phyloP scores from a whole-genome alignment of 1,140 invertebrate species.

The Agrilus planipennis region DNA sequence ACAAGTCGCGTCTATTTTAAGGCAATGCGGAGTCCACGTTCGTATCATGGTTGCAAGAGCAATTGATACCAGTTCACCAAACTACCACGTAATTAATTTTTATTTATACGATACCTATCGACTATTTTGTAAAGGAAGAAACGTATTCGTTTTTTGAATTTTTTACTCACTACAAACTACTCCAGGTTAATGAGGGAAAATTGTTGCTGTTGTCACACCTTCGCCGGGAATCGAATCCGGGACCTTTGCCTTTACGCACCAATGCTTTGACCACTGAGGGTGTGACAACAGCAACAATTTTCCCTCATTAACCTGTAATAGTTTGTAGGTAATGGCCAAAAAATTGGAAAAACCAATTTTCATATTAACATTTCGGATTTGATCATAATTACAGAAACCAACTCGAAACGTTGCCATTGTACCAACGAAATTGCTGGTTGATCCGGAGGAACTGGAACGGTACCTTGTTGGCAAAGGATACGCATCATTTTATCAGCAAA shows the following conservation, averaged over 20 bases:
- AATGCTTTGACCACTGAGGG: too few species aligned
- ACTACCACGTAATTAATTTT: slow-evolving; percentile 35
- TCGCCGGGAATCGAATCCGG: too few species aligned
- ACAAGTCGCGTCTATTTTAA: slow-evolving; percentile 74
- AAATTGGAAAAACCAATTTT: slow-evolving; percentile 7
- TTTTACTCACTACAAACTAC: too few species aligned
- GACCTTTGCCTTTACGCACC: too few species aligned
- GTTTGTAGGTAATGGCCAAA: too few species aligned
- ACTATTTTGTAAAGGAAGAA: not conserved
- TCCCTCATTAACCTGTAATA: too few species aligned
- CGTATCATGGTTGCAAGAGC: slow-evolving; percentile 72
- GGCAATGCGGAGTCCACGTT: slow-evolving; percentile 71
- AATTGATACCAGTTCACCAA: slow-evolving; percentile 44
- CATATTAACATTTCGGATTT: slow-evolving; percentile 41
- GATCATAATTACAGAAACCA: too few species aligned
- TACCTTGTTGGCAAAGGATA: slow-evolving; percentile 56
- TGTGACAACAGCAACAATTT: too few species aligned
- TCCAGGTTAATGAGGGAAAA: too few species aligned
- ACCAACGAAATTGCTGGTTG: slow-evolving; percentile 61
- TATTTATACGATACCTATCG: not conserved
- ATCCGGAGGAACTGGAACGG: slow-evolving; percentile 60
- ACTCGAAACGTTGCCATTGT: slow-evolving; percentile 70
- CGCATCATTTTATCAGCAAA: too few species aligned
- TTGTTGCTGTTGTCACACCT: too few species aligned
- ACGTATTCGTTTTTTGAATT: not conserved